phyloP scores from a whole-genome alignment of 2,113 vertebrate species.

The Pluvialis apricaria region DNA sequence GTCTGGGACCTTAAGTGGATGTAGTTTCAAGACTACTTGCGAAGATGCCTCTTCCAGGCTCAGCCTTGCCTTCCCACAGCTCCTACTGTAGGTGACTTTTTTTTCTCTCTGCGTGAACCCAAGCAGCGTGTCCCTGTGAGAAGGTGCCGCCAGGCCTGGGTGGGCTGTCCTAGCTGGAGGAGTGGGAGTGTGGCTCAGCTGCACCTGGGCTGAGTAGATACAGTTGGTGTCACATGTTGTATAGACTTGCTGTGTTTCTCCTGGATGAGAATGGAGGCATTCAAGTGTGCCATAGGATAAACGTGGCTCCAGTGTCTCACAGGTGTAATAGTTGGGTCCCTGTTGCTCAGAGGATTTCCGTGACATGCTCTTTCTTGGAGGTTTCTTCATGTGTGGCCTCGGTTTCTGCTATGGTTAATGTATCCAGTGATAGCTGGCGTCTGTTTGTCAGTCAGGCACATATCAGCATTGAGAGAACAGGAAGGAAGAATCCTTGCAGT shows the following conservation, averaged over 20 bases:
- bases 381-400: neutral
- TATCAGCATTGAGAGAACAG: neutral
- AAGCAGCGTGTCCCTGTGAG: rapidly evolving
- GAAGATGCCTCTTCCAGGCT: neutral
- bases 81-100: neutral
- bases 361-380: neutral
- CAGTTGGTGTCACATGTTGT: neutral
- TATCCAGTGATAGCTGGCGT: neutral
- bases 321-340: neutral
- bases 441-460: neutral
- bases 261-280: neutral
- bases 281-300: neutral
- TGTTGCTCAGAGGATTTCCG: neutral
- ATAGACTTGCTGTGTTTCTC: neutral
- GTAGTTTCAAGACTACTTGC: neutral
- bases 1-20: neutral
- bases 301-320: neutral
- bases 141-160: neutral
- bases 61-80: neutral
- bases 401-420: rapidly evolving
- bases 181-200: neutral
- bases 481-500: neutral
- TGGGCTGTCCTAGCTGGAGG: neutral
- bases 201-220: neutral
- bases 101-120: neutral